Conservation (phyloP, 2,888 invertebrate genomes). For the Chrysolina oricalcia region DNA sequence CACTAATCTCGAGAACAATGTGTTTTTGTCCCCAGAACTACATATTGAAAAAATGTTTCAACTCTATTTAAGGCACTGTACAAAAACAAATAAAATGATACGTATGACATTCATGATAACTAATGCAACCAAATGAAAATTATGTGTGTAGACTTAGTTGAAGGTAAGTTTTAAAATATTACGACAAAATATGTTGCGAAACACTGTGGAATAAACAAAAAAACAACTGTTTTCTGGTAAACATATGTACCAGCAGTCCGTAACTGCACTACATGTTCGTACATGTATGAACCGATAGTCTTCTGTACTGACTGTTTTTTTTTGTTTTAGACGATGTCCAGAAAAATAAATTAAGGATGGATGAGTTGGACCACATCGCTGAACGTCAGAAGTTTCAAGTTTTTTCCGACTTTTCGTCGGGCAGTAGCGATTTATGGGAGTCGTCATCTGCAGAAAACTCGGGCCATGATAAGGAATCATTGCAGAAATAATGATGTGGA, state of each 20-base stretch:
- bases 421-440: conserved; percentile 20
- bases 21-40: no score
- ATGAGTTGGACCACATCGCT: conserved; percentile 28
- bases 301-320: conserved; percentile 19
- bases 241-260: conserved; percentile 28
- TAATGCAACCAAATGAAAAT: neutral
- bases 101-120: no score
- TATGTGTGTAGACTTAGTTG: conserved; percentile 18
- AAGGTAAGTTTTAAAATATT: conserved; percentile 20
- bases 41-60: no score
- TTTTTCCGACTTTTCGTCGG: conserved; percentile 17
- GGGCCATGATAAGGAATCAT: conserved; percentile 3
- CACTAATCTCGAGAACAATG: no score
- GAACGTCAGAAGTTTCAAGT: conserved; percentile 25
- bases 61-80: no score
- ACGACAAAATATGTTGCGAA: conserved; percentile 28
- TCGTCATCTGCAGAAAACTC: conserved; percentile 16
- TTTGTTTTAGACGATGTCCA: conserved; percentile 30
- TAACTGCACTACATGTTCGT: conserved; percentile 17
- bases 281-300: conserved; percentile 22
- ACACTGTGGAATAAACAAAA: conserved; percentile 24
- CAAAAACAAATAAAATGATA: no score
- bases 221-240: conserved; percentile 20
- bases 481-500: conserved; percentile 18
- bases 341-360: conserved; percentile 22